Evolutionary conservation across 2,888 invertebrate species (phyloP), one percentile per base, ranked within the genome.

Genomic region (Calliopum simillimum): DNA sequence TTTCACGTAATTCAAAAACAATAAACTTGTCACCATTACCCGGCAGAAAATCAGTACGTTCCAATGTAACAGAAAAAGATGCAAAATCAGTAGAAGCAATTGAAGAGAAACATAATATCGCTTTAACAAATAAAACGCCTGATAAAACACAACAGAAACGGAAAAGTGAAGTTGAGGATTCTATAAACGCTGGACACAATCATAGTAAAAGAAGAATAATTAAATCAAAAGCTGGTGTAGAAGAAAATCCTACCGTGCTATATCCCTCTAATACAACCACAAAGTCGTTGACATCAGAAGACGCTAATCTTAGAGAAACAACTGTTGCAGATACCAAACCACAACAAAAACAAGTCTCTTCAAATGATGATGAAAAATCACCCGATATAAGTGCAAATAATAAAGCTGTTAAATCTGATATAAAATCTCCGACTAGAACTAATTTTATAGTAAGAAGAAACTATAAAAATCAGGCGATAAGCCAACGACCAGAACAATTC

Each of bases 161-260:
- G n/a, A 49, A 47, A 16, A n/a, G 25, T 6, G 8, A n/a, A 11
- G 49, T 43, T 4, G 8, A 16, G 4, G 16, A 47, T n/a, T n/a
- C n/a, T n/a, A n/a, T n/a, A n/a, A n/a, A n/a, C n/a, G n/a, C n/a
- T n/a, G n/a, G n/a, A n/a, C n/a, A n/a, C n/a, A n/a, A n/a, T n/a
- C 63, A 63, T 25, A 41, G 63, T 14, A 63, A 47, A 23, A 49
- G 63, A 49, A 63, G 33, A 1, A 51, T 51, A n/a, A 51, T 33
- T 1, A 63, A 63, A 63, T 33, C 43, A 16, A 65, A 43, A 65
- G 53, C 43, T 8, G 13, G 12, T 59, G n/a, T n/a, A 3, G 13
- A n/a, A 43, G 59, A 59, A 4, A 41, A 19, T 33, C 14, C 21
- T 6, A 19, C n/a, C n/a, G 19, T 12, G 43, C 41, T 43, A 16